Percentiles rank a stretch among this genome's conserved stretches.
Evolutionary conservation across 1,140 invertebrate species (phyloP).

Genomic region (Goniozus legneri): DNA sequence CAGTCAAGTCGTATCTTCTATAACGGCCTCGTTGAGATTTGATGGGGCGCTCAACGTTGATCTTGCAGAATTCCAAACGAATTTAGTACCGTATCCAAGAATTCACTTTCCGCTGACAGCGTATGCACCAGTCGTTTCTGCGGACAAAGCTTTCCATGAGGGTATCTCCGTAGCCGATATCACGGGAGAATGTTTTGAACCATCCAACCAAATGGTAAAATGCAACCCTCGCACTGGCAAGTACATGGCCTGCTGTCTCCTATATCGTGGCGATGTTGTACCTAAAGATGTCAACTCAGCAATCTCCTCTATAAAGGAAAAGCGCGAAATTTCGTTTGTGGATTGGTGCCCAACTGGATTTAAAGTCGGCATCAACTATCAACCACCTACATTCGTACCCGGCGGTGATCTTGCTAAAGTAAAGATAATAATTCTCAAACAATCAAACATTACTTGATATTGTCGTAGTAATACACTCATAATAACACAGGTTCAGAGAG

Average conservation of each 20-base stretch:
- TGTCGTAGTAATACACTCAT: neutral
- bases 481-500: slow-evolving; percentile 48
- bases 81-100: slow-evolving; percentile 25
- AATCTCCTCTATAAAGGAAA: slow-evolving; percentile 31
- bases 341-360: slow-evolving; percentile 73
- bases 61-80: slow-evolving; percentile 27
- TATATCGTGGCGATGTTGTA: slow-evolving; percentile 26
- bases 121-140: slow-evolving; percentile 24
- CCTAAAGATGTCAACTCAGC: slow-evolving; percentile 70
- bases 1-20: slow-evolving; percentile 27
- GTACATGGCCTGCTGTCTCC: slow-evolving; percentile 67
- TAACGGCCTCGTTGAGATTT: slow-evolving; percentile 26
- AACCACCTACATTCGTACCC: slow-evolving; percentile 68
- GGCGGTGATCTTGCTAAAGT: slow-evolving; percentile 43
- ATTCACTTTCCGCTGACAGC: slow-evolving; percentile 24
- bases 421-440: neutral
- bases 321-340: slow-evolving; percentile 53
- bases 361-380: slow-evolving; percentile 71
- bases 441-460: neutral
- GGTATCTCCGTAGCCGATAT: slow-evolving; percentile 29
- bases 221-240: slow-evolving; percentile 44
- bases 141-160: slow-evolving; percentile 25
- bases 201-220: slow-evolving; percentile 29
- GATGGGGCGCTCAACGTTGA: slow-evolving; percentile 26
- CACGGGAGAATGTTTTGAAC: slow-evolving; percentile 25